Percentiles rank a stretch among this genome's conserved stretches.
phyloP scores from a whole-genome alignment of 2,113 vertebrate genomes.

The Tylochromis polylepis region DNA sequence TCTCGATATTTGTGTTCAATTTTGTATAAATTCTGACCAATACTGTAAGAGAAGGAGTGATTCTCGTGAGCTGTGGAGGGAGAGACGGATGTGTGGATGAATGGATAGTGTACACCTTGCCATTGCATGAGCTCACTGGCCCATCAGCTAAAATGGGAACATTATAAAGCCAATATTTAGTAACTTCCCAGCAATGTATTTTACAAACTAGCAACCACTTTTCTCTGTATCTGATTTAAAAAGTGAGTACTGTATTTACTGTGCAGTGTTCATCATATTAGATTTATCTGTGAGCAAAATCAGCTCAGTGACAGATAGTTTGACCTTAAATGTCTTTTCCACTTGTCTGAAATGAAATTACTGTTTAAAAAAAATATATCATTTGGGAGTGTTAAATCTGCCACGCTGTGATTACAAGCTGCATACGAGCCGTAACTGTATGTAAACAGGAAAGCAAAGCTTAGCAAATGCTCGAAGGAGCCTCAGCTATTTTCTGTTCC shows the following conservation, averaged over 20 bases:
- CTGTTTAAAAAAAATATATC: background rate
- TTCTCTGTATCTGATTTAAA: background rate
- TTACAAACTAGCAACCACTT: background rate
- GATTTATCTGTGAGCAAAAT: background rate
- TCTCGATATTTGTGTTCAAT: background rate
- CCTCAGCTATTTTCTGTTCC: background rate
- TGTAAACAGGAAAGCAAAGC: background rate
- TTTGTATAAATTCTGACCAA: background rate
- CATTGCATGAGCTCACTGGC: background rate
- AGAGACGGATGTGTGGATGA: background rate
- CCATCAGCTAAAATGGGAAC: background rate
- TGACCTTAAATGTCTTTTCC: background rate
- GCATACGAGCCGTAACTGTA: background rate
- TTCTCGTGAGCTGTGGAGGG: background rate
- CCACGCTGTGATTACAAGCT: background rate
- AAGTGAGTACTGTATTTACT: accelerated
- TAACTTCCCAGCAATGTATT: background rate
- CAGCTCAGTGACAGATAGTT: background rate
- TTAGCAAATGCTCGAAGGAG: background rate
- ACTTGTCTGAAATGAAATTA: background rate
- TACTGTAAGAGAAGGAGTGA: background rate
- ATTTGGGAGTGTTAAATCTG: background rate
- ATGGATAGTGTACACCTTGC: background rate
- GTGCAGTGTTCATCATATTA: background rate
- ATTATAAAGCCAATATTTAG: background rate